Evolutionary conservation across 1,140 invertebrate genomes (phyloP).

Genomic region (Drosophila kepulauana): DNA sequence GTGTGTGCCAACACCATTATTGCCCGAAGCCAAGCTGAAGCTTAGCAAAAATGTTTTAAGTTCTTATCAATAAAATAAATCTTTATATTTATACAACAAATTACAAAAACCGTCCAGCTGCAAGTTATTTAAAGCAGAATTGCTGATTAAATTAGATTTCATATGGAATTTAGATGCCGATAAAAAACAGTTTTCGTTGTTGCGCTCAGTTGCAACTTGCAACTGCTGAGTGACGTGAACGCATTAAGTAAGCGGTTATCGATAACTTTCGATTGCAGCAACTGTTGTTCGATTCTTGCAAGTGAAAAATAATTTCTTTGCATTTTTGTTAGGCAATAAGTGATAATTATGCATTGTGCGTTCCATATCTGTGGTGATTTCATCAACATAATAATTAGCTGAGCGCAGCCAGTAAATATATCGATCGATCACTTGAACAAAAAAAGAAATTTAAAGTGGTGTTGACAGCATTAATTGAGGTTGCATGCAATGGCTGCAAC

Average conservation of each 20-base stretch:
- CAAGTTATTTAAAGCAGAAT: not conserved
- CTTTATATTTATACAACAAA: conserved; percentile 1
- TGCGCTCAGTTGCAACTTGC: not conserved
- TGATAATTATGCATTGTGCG: too few species aligned
- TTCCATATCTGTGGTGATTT: not conserved
- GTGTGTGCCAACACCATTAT: conserved; percentile 32
- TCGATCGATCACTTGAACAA: conserved; percentile 25
- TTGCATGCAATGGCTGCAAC: conserved; percentile 32
- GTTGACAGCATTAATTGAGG: conserved; percentile 33
- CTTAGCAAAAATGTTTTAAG: conserved; percentile 25
- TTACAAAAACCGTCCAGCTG: conserved; percentile 20
- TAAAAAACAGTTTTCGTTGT: not conserved
- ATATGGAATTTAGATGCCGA: conserved; percentile 9
- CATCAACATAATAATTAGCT: not conserved
- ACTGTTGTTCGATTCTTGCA: not conserved
- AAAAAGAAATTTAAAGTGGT: conserved; percentile 29
- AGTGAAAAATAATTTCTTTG: not conserved
- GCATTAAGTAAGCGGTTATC: not conserved
- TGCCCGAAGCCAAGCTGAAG: conserved; percentile 10
- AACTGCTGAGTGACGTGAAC: not conserved
- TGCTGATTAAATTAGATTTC: conserved; percentile 16
- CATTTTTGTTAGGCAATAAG: too few species aligned
- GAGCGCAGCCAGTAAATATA: not conserved
- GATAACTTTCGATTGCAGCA: not conserved
- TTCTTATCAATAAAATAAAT: conserved; percentile 29